Percentiles rank a stretch among this genome's conserved stretches.
These are phyloP conservation scores for Crocodylus rhombifer DNA, from an alignment of 2,797 vertebrate genomes.

Conservation along the genomic window DNA sequence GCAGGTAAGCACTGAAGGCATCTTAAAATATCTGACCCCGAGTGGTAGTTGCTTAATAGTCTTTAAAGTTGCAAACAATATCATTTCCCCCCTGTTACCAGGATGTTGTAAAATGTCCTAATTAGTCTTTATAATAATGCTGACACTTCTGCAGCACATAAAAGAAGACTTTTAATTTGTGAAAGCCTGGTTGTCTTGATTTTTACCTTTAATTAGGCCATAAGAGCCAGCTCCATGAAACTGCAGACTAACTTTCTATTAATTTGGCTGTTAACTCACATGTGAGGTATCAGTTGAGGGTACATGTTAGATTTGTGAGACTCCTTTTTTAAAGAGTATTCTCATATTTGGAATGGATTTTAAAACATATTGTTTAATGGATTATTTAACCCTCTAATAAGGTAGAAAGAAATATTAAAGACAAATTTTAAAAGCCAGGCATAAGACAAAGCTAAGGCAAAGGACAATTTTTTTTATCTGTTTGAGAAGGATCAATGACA, in stretches of 20 bases:
- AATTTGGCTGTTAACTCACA: slow-evolving; percentile 78
- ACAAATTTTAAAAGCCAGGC: slow-evolving; percentile 69
- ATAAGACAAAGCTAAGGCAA: slow-evolving; percentile 31
- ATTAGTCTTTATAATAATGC: slow-evolving; percentile 83
- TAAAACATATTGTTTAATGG: slow-evolving; percentile 63
- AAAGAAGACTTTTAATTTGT: slow-evolving; percentile 83
- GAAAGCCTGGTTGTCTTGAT: slow-evolving; percentile 78
- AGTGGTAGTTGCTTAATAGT: slow-evolving; percentile 81
- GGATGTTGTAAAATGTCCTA: slow-evolving; percentile 85
- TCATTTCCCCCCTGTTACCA: slow-evolving; percentile 78
- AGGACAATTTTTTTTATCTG: slow-evolving; percentile 23
- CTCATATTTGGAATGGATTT: slow-evolving; percentile 66
- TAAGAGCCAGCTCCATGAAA: slow-evolving; percentile 71
- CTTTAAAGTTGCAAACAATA: slow-evolving; percentile 82
- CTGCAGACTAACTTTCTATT: slow-evolving; percentile 72
- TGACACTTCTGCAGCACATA: slow-evolving; percentile 83
- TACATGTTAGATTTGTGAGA: slow-evolving; percentile 63
- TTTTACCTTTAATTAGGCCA: slow-evolving; percentile 84
- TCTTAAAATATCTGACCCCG: slow-evolving; percentile 80
- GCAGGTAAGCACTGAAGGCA: slow-evolving; percentile 76
- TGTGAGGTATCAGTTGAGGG: slow-evolving; percentile 50
- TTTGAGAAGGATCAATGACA: neutral
- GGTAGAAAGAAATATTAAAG: slow-evolving; percentile 72
- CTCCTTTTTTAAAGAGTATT: slow-evolving; percentile 48
- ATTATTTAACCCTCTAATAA: slow-evolving; percentile 76